Percentiles rank a stretch among this genome's conserved stretches.
Evolutionary conservation across 2,113 vertebrate species (phyloP).

Genomic region (Patagioenas fasciata): DNA sequence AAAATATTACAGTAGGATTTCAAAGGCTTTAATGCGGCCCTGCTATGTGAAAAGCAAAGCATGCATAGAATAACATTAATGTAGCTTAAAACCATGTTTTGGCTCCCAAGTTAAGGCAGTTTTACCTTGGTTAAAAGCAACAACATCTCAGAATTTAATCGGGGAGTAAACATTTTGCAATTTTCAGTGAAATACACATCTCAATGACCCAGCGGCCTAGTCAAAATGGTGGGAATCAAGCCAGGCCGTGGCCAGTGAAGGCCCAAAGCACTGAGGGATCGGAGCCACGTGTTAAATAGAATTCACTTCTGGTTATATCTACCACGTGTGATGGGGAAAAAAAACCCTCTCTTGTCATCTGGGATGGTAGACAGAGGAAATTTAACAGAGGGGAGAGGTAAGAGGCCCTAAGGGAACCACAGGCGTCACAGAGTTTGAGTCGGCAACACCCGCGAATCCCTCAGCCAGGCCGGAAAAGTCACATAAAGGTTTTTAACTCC

Average conservation of each 20-base stretch:
- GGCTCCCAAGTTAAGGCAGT: neutral
- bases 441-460: neutral
- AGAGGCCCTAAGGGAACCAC: neutral
- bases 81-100: neutral
- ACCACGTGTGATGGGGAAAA: neutral
- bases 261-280: neutral
- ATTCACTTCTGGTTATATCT: neutral
- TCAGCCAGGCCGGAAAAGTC: neutral
- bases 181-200: neutral
- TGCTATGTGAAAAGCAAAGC: neutral
- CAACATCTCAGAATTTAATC: neutral
- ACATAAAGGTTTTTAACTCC: neutral
- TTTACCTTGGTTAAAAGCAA: neutral
- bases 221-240: neutral
- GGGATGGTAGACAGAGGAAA: neutral
- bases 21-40: neutral
- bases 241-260: neutral
- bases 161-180: neutral
- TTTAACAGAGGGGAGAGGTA: neutral
- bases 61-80: neutral
- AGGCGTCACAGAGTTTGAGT: neutral
- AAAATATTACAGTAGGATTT: neutral
- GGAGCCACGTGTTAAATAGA: neutral
- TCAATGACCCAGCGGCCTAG: neutral
- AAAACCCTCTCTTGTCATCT: neutral